Percentiles rank a stretch among this genome's conserved stretches.
These are phyloP conservation scores for Dallia pectoralis DNA, from an alignment of 2,797 vertebrate species.

Conservation along the genomic window DNA sequence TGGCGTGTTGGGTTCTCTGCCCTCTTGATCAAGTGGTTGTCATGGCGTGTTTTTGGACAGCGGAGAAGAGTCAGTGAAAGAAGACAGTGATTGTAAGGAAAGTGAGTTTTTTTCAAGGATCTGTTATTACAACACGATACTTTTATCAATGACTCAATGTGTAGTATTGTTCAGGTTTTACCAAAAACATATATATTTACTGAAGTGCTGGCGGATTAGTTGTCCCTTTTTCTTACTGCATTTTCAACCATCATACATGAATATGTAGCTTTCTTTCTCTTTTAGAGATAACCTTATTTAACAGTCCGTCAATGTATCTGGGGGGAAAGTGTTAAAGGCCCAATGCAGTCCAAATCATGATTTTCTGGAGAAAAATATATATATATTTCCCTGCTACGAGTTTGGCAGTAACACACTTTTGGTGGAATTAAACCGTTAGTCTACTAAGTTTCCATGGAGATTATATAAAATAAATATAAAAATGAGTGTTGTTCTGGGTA, in stretches of 20 bases:
- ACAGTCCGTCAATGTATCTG: background rate
- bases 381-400: too few relatives aligned
- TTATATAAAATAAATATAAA: too few relatives aligned
- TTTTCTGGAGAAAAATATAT: too few relatives aligned
- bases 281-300: constrained; percentile 19
- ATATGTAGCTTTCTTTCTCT: constrained; percentile 31
- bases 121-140: background rate
- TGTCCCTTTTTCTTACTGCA: background rate
- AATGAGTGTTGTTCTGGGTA: too few relatives aligned
- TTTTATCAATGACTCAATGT: background rate
- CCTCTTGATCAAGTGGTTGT: too few relatives aligned
- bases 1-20: background rate
- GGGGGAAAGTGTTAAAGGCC: background rate
- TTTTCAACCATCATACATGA: constrained; percentile 15
- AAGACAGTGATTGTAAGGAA: background rate
- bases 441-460: too few relatives aligned
- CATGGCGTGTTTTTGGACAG: background rate
- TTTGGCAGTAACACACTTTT: too few relatives aligned
- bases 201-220: background rate
- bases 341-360: background rate
- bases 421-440: too few relatives aligned
- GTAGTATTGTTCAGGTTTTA: background rate
- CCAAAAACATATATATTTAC: background rate
- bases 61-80: background rate
- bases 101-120: background rate